phyloP scores from a whole-genome alignment of 2,113 vertebrate species.

The Canis aureus region DNA sequence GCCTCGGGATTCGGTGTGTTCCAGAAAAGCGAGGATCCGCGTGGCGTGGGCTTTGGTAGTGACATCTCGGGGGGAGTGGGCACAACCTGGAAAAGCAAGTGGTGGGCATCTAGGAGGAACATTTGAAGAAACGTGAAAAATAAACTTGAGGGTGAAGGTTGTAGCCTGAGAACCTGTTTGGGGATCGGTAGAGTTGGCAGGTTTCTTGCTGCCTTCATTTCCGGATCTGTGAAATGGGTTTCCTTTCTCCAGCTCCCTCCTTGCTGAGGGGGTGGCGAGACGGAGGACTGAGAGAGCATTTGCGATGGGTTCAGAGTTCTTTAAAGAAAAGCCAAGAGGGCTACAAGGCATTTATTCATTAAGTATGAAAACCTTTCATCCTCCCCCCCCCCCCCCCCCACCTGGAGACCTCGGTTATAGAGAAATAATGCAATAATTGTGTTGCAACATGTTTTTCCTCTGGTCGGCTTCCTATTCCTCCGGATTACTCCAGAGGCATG shows the following conservation, averaged over 20 bases:
- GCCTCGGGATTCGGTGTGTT: too few species aligned
- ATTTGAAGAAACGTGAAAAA: background rate
- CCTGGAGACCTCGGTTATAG: constrained; percentile 64
- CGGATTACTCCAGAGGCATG: background rate
- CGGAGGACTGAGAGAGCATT: background rate
- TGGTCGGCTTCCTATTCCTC: constrained; percentile 65
- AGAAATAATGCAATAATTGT: constrained; percentile 70
- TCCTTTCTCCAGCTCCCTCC: background rate
- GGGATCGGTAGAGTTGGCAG: background rate
- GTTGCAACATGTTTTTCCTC: constrained; percentile 60
- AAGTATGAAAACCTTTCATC: constrained; percentile 60
- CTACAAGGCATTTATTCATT: constrained; percentile 76
- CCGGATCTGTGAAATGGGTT: constrained; percentile 63
- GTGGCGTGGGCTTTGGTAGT: background rate
- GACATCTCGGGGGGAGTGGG: background rate
- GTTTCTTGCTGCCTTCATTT: constrained; percentile 8
- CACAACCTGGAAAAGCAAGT: background rate
- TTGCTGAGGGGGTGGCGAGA: background rate
- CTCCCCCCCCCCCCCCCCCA: background rate
- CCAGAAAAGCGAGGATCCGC: background rate
- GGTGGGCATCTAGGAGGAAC: background rate
- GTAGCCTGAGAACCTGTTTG: background rate
- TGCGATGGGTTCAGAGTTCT: constrained; percentile 17
- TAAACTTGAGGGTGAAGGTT: background rate
- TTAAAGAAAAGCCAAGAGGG: constrained; percentile 59